phyloP scores from a whole-genome alignment of 2,113 vertebrate genomes.

The Leucosticte australis region DNA sequence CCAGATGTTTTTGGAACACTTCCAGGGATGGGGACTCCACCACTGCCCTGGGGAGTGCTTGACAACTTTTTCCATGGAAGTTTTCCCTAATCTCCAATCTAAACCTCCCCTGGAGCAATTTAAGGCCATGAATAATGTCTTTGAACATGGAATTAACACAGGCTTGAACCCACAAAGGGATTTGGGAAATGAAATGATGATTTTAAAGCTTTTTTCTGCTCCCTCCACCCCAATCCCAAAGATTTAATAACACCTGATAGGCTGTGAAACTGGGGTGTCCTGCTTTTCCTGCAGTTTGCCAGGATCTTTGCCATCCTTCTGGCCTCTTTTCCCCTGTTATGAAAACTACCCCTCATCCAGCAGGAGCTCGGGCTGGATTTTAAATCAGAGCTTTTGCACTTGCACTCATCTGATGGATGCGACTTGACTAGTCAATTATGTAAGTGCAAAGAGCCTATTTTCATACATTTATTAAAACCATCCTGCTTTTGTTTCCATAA shows the following conservation, averaged over 20 bases:
- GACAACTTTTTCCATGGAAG: neutral
- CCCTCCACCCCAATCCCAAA: fast-evolving
- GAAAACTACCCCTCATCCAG: neutral
- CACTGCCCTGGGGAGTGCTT: neutral
- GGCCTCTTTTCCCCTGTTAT: neutral
- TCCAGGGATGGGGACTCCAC: neutral
- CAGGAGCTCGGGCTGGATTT: neutral
- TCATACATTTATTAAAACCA: neutral
- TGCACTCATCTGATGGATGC: neutral
- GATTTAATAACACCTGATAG: fast-evolving
- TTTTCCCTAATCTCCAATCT: neutral
- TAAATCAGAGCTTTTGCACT: neutral
- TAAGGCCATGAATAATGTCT: neutral
- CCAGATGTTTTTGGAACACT: neutral
- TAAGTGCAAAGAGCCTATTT: neutral
- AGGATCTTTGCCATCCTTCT: neutral
- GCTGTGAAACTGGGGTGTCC: neutral
- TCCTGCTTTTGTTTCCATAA: neutral
- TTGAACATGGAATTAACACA: neutral
- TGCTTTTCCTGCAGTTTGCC: neutral
- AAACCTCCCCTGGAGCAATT: neutral
- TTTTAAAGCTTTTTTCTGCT: neutral
- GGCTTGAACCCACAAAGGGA: neutral
- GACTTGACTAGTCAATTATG: neutral
- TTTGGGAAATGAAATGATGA: neutral